phyloP scores from a whole-genome alignment of 2,797 vertebrate species.

The Sebastes glaucus region DNA sequence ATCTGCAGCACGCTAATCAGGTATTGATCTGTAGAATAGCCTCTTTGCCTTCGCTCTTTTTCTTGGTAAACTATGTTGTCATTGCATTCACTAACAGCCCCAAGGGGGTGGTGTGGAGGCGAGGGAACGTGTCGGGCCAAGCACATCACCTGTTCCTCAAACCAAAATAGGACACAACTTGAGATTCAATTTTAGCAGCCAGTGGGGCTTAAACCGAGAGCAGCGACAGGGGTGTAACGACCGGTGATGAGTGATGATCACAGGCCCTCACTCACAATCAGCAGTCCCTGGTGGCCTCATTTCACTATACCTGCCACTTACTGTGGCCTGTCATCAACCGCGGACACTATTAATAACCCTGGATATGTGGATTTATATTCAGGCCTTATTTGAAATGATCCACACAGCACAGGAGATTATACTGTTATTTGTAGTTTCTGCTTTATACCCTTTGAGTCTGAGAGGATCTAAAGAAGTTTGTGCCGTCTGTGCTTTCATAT shows the following conservation, averaged over 20 bases:
- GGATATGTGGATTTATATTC: constrained; percentile 36
- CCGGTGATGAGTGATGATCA: constrained; percentile 74
- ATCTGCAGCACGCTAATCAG: constrained; percentile 44
- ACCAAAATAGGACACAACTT: constrained; percentile 83
- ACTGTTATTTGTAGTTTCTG: constrained; percentile 33
- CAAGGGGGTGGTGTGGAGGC: constrained; percentile 63
- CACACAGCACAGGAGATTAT: constrained; percentile 15
- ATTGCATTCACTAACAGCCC: constrained; percentile 70
- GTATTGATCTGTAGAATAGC: constrained; percentile 43
- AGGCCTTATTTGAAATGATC: constrained; percentile 43
- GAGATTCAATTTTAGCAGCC: constrained; percentile 83
- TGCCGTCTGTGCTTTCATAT: constrained; percentile 5
- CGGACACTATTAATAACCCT: constrained; percentile 58
- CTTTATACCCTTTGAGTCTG: background rate
- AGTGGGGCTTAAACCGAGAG: constrained; percentile 50
- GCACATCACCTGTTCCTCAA: constrained; percentile 80
- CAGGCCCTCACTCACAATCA: constrained; percentile 70
- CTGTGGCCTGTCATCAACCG: constrained; percentile 41
- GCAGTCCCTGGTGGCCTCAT: constrained; percentile 59
- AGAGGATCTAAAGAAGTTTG: constrained; percentile 8
- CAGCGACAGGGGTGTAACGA: constrained; percentile 61
- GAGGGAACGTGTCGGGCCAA: constrained; percentile 59
- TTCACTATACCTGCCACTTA: constrained; percentile 74
- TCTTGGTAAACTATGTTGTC: constrained; percentile 73
- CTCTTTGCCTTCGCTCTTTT: constrained; percentile 47